A percentile compares a stretch with the other conserved stretches of the same genome.
These are phyloP conservation scores for Malaclemys terrapin DNA, from an alignment of 2,113 vertebrate species.

Conservation along the genomic window DNA sequence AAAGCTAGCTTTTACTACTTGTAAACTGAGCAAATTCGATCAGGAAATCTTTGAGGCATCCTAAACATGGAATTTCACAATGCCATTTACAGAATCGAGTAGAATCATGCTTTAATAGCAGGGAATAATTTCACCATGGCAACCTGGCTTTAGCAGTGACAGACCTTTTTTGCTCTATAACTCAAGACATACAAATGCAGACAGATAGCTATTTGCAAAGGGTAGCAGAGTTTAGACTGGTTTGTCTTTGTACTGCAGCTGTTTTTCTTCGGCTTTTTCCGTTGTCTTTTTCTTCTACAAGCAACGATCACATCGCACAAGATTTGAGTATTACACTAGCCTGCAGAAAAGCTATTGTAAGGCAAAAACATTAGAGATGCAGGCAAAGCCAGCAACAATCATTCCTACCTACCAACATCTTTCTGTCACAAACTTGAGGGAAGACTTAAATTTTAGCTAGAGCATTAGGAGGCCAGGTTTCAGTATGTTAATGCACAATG, in stretches of 20 bases:
- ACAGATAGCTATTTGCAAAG: not conserved
- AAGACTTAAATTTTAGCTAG: not conserved
- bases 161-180: not conserved
- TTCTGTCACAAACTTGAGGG: not conserved
- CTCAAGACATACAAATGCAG: conserved; percentile 23
- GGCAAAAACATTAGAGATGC: rapidly evolving
- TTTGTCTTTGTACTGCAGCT: conserved; percentile 1
- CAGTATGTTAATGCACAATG: not conserved
- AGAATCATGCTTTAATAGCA: conserved; percentile 55
- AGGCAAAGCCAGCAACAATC: not conserved
- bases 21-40: conserved; percentile 43
- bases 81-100: not conserved
- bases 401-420: not conserved
- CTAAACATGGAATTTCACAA: conserved; percentile 41
- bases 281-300: not conserved
- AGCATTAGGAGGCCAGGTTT: rapidly evolving
- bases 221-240: not conserved
- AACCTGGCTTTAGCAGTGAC: conserved; percentile 46
- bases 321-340: not conserved
- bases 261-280: not conserved
- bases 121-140: conserved; percentile 59
- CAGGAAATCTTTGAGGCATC: conserved; percentile 32
- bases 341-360: not conserved
- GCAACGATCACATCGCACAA: not conserved
- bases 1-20: conserved; percentile 25